These are phyloP conservation scores for Yponomeuta cagnagella DNA, from an alignment of 2,888 invertebrate species.

Conservation along the genomic window DNA sequence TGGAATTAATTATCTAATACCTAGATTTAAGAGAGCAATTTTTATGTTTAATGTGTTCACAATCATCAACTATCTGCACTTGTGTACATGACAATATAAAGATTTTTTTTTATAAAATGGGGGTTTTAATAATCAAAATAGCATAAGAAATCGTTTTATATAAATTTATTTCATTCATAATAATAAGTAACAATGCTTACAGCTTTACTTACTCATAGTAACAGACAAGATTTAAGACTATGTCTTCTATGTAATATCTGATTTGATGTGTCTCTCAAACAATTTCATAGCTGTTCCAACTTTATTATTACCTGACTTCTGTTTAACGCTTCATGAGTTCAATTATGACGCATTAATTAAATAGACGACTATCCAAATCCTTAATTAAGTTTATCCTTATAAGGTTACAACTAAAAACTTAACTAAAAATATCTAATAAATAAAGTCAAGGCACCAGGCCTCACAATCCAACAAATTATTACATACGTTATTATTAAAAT, in stretches of 20 bases:
- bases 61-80: conserved; percentile 16
- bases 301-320: not conserved
- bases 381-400: not conserved
- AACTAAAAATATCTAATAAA: conserved; percentile 18
- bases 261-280: conserved; percentile 30
- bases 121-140: conserved; percentile 21
- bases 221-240: conserved; percentile 14
- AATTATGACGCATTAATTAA: conserved; percentile 3
- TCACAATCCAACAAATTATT: conserved; percentile 21
- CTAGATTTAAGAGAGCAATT: not conserved
- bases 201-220: conserved; percentile 29
- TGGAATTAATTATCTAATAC: not conserved
- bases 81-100: conserved; percentile 19
- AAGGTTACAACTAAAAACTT: conserved; percentile 16
- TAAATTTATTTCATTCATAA: conserved; percentile 43
- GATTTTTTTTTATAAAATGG: not conserved
- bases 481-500: not conserved
- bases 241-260: conserved; percentile 12
- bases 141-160: conserved; percentile 29
- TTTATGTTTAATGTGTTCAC: not conserved
- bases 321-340: not conserved
- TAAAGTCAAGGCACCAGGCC: conserved; percentile 29
- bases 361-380: not conserved
- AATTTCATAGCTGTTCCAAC: conserved; percentile 4
- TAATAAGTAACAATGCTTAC: conserved; percentile 51